phyloP scores from a whole-genome alignment of 2,888 invertebrate species.

The Erebia palarica region DNA sequence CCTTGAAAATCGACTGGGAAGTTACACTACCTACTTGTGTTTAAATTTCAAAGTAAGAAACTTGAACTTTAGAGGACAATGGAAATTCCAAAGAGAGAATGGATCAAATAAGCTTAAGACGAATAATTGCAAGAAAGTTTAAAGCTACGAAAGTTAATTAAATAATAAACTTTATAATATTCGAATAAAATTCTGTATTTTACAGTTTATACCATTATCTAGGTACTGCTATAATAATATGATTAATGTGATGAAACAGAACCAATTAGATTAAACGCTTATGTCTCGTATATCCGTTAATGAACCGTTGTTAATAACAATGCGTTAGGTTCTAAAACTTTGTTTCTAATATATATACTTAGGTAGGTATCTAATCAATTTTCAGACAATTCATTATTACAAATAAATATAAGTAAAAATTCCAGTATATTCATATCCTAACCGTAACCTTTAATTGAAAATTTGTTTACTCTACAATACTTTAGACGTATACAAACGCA shows the following conservation, averaged over 20 bases:
- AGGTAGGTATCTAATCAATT: neutral
- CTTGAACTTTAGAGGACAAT: conserved; percentile 1
- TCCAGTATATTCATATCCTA: neutral
- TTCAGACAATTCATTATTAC: neutral
- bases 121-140: conserved; percentile 12
- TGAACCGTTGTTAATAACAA: too few relatives aligned
- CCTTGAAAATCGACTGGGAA: conserved; percentile 10
- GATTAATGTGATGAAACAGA: too few relatives aligned
- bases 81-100: conserved; percentile 11
- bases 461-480: neutral
- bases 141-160: neutral
- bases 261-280: too few relatives aligned
- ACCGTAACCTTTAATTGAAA: neutral
- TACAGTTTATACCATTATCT: neutral
- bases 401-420: neutral
- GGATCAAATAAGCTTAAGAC: conserved; percentile 5
- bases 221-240: too few relatives aligned
- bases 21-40: conserved; percentile 1
- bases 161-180: neutral
- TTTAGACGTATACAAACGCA: neutral
- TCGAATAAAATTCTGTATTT: neutral
- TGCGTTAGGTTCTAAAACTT: neutral
- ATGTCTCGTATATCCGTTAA: too few relatives aligned
- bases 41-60: conserved; percentile 2
- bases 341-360: neutral